Evolutionary conservation across 2,797 vertebrate genomes (phyloP).

Genomic region (Rhynchotus rufescens): DNA sequence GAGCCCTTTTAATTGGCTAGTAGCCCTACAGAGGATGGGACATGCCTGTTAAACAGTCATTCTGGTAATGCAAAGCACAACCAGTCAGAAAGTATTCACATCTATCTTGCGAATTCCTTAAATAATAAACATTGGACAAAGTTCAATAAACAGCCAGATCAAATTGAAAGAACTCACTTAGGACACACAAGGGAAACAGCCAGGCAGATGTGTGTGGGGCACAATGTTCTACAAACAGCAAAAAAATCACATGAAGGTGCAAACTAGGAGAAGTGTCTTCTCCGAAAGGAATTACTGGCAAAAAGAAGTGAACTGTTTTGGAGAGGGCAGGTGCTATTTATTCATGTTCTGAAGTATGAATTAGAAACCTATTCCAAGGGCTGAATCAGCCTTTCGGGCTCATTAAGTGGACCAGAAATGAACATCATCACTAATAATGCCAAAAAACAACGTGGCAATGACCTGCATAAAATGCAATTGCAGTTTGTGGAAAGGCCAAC

Average conservation of each 20-base stretch:
- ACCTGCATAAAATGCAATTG: slow-evolving; percentile 29
- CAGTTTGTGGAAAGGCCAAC: background rate
- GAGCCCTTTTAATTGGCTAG: slow-evolving; percentile 22
- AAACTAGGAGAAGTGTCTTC: background rate
- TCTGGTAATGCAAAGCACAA: slow-evolving; percentile 10
- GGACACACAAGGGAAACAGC: background rate
- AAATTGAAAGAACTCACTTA: background rate
- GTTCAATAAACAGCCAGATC: slow-evolving; percentile 32
- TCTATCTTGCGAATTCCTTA: slow-evolving; percentile 43
- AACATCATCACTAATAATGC: background rate
- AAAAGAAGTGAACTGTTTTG: background rate
- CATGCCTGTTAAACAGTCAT: background rate
- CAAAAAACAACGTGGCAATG: background rate
- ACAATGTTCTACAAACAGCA: background rate
- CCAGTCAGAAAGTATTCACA: slow-evolving; percentile 21
- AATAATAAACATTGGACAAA: slow-evolving; percentile 46
- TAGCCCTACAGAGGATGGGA: background rate
- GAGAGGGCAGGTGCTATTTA: slow-evolving; percentile 9
- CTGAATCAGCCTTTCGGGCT: background rate
- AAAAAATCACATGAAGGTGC: background rate
- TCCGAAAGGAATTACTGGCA: slow-evolving; percentile 12
- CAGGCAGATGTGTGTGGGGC: background rate
- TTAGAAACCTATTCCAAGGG: slow-evolving; percentile 33
- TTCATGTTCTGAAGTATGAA: background rate
- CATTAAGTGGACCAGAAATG: background rate